Percentiles rank a stretch among this genome's conserved stretches.
phyloP scores from a whole-genome alignment of 2,888 invertebrate genomes.

The Nasonovia ribisnigri region DNA sequence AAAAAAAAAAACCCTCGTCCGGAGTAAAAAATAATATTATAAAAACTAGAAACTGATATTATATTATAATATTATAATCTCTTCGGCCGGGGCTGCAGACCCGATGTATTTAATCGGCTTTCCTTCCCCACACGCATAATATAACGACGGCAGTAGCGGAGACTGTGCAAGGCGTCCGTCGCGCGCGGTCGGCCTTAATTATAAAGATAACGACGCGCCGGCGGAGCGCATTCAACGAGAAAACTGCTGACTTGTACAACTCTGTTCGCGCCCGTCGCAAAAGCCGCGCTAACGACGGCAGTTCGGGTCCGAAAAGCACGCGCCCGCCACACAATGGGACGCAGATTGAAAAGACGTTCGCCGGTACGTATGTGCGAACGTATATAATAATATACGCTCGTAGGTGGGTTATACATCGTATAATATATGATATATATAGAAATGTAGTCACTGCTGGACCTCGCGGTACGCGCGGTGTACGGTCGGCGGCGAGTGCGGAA shows the following conservation, averaged over 20 bases:
- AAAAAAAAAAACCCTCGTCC: too few species aligned
- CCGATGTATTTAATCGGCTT: slow-evolving; percentile 33
- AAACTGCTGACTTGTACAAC: slow-evolving; percentile 64
- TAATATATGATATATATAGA: neutral
- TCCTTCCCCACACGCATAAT: neutral
- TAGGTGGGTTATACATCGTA: neutral
- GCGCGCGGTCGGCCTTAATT: slow-evolving; percentile 42
- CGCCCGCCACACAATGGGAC: slow-evolving; percentile 49
- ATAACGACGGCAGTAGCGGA: neutral
- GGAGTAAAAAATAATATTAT: neutral
- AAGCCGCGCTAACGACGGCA: slow-evolving; percentile 51
- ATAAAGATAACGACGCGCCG: slow-evolving; percentile 44
- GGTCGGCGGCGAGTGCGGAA: neutral
- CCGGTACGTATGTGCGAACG: neutral
- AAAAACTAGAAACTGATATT: slow-evolving; percentile 2
- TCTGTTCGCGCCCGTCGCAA: slow-evolving; percentile 5
- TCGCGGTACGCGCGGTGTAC: neutral
- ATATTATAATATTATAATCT: neutral
- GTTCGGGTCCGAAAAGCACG: slow-evolving; percentile 61
- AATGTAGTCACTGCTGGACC: too few species aligned
- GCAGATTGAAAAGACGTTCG: slow-evolving; percentile 63
- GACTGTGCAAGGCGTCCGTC: neutral
- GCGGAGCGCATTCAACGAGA: slow-evolving; percentile 45
- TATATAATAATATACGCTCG: neutral
- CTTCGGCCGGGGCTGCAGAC: neutral